phyloP scores from a whole-genome alignment of 2,113 vertebrate genomes.

The Lophochroa leadbeateri region DNA sequence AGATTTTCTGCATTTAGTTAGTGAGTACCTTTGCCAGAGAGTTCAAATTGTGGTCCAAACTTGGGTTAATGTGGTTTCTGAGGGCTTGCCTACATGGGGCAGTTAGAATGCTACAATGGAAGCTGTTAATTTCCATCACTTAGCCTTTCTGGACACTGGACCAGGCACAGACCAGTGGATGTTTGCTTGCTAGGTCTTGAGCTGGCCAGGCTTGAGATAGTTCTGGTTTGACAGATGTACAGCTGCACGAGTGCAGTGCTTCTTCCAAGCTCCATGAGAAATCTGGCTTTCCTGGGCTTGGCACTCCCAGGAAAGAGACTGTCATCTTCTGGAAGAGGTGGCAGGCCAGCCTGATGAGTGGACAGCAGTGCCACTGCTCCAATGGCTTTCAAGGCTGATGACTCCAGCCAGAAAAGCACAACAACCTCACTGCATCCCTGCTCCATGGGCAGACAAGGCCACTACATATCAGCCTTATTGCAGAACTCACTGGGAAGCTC shows the following conservation, averaged over 20 bases:
- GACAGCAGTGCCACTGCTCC: not conserved
- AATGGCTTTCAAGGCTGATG: not conserved
- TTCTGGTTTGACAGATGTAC: not conserved
- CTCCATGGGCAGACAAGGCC: not conserved
- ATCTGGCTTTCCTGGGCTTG: not conserved
- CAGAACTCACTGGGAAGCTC: not conserved
- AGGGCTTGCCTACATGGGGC: not conserved
- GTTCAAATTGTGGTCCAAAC: constrained; percentile 31
- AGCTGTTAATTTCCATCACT: not conserved
- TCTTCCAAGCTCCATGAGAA: not conserved
- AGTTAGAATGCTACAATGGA: not conserved
- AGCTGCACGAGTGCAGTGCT: accelerated
- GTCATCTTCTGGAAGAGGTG: not conserved
- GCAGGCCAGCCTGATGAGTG: accelerated
- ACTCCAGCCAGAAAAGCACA: not conserved
- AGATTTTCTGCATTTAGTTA: constrained; percentile 40
- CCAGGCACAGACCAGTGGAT: accelerated
- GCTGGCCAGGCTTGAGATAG: not conserved
- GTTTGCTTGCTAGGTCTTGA: not conserved
- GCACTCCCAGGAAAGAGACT: not conserved
- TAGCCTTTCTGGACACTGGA: not conserved
- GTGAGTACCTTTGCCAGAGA: constrained; percentile 51
- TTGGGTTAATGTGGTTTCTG: constrained; percentile 22
- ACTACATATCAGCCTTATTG: not conserved
- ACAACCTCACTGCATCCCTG: not conserved